These are phyloP conservation scores for Acrossocheilus fasciatus DNA, from an alignment of 2,797 vertebrate species.

Conservation along the genomic window DNA sequence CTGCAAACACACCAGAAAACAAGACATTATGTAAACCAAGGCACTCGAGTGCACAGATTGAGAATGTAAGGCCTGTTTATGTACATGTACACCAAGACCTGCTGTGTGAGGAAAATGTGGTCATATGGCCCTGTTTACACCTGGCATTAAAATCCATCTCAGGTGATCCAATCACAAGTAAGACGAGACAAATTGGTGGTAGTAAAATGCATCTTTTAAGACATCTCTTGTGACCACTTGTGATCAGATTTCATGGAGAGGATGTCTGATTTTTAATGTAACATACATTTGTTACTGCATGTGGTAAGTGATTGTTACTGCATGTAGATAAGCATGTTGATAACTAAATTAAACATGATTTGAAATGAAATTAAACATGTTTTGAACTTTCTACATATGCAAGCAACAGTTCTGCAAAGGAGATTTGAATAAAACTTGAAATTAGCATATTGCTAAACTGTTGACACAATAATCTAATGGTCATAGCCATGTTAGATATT, in stretches of 20 bases:
- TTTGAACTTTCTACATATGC: not conserved
- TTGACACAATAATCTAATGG: not conserved
- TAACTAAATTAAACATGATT: not conserved
- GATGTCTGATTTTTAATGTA: not conserved
- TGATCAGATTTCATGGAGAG: not conserved
- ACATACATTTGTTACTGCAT: not conserved
- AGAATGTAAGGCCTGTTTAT: not conserved
- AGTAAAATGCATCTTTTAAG: not conserved
- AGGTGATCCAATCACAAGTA: not conserved
- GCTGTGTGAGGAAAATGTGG: not conserved
- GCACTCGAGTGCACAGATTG: not conserved
- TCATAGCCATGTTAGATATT: not conserved
- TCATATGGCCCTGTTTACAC: not conserved
- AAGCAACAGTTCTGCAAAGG: not conserved
- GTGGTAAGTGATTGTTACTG: not conserved
- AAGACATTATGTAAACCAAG: slow-evolving; percentile 1
- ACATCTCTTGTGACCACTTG: not conserved
- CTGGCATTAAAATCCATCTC: not conserved
- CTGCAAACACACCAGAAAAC: slow-evolving; percentile 11
- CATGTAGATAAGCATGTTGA: not conserved
- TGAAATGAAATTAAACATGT: not conserved
- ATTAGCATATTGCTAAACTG: not conserved
- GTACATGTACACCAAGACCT: not conserved
- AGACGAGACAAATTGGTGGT: not conserved
- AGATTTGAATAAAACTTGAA: not conserved